Evolutionary conservation across 2,113 vertebrate genomes (phyloP).

Genomic region (Athene cunicularia): DNA sequence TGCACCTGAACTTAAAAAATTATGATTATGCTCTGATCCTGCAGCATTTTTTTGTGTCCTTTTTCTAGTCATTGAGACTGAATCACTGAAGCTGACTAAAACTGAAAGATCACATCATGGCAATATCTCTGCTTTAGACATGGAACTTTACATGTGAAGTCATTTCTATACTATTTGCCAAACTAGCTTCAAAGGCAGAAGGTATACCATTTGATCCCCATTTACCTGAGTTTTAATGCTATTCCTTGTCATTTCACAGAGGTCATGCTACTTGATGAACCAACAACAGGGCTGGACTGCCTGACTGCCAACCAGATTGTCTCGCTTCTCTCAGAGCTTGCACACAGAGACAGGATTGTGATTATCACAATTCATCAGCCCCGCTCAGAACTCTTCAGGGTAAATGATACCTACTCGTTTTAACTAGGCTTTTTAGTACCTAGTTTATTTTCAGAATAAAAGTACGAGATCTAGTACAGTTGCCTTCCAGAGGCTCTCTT

Average conservation of each 20-base stretch:
- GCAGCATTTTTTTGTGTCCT: neutral
- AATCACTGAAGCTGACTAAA: neutral
- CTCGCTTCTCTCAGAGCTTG: constrained; percentile 83
- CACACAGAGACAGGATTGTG: constrained; percentile 86
- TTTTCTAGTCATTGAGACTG: neutral
- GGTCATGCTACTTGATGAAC: constrained; percentile 93
- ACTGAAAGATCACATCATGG: neutral
- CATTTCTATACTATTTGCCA: neutral
- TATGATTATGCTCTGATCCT: neutral
- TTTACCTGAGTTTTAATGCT: neutral
- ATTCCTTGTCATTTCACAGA: constrained; percentile 73
- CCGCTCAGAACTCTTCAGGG: constrained; percentile 93
- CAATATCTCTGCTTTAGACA: neutral
- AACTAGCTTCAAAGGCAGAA: neutral
- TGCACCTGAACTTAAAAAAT: neutral
- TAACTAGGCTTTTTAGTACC: neutral
- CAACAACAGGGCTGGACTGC: constrained; percentile 94
- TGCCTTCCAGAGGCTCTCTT: neutral
- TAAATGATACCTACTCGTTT: constrained; percentile 31
- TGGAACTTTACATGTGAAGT: neutral
- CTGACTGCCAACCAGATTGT: constrained; percentile 95
- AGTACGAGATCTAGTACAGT: neutral
- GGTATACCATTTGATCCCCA: neutral
- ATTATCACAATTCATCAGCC: constrained; percentile 96
- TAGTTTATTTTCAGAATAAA: neutral